Conservation (phyloP, 2,113 vertebrate genomes). For the Phalacrocorax brasilianus region DNA sequence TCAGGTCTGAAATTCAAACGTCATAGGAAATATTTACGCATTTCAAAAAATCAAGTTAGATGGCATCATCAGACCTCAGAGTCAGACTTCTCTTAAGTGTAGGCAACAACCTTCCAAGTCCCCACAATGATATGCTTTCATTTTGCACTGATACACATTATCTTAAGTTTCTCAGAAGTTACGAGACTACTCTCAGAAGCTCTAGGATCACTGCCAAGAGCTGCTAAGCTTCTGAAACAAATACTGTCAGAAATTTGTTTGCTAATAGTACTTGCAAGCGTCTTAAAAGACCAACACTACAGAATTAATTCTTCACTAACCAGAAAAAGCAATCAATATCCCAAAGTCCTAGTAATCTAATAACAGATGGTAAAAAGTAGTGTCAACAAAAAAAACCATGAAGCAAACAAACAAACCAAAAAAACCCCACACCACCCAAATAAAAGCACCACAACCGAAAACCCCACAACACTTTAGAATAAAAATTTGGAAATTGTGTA, state of each 20-base stretch:
- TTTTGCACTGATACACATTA: background rate
- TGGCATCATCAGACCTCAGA: background rate
- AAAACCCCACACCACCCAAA: background rate
- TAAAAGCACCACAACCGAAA: background rate
- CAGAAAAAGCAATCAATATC: background rate
- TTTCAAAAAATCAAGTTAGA: background rate
- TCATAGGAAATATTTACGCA: background rate
- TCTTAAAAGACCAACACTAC: background rate
- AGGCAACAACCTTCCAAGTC: background rate
- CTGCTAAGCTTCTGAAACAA: background rate
- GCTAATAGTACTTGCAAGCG: no score
- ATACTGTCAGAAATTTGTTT: background rate
- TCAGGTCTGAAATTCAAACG: background rate
- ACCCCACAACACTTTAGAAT: background rate
- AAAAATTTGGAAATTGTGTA: background rate
- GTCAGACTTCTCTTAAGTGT: background rate
- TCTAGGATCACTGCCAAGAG: background rate
- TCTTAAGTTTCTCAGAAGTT: background rate
- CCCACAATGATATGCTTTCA: background rate
- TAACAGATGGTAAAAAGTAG: background rate
- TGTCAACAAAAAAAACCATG: no score
- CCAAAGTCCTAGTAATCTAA: background rate
- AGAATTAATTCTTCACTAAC: background rate
- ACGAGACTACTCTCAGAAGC: background rate
- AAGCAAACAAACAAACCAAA: background rate